phyloP scores from a whole-genome alignment of 1,140 invertebrate species.

The Melipona quadrifasciata region DNA sequence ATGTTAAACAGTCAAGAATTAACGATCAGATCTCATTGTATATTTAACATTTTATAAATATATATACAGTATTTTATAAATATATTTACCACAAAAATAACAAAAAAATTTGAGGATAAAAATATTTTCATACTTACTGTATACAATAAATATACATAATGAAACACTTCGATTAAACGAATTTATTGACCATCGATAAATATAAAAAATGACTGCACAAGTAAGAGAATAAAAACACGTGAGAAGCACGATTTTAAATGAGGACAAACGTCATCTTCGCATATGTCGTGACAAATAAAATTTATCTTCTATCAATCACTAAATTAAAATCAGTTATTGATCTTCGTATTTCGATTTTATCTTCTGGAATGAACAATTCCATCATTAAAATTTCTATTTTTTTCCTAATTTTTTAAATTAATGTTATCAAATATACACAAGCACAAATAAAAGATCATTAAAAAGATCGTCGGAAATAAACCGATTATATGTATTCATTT shows the following conservation, averaged over 20 bases:
- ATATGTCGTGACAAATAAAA: slow-evolving; percentile 25
- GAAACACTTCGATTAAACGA: background rate
- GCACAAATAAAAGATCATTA: too few relatives aligned
- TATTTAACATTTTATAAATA: too few relatives aligned
- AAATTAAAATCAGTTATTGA: slow-evolving; percentile 6
- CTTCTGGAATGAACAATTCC: background rate
- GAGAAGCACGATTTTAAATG: slow-evolving; percentile 22
- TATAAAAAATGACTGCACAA: background rate
- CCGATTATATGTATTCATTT: too few relatives aligned
- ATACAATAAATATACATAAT: too few relatives aligned
- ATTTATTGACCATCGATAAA: background rate
- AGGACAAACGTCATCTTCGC: slow-evolving; percentile 11
- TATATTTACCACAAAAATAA: too few relatives aligned
- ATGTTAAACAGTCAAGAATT: too few relatives aligned
- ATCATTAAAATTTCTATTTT: background rate
- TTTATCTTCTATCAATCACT: slow-evolving; percentile 31
- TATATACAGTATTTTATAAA: too few relatives aligned
- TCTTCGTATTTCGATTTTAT: background rate
- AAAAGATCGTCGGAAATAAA: too few relatives aligned
- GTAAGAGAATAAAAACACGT: slow-evolving; percentile 4
- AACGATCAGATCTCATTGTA: too few relatives aligned
- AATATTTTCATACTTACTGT: background rate
- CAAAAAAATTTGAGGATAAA: too few relatives aligned
- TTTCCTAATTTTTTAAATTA: background rate
- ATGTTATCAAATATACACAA: too few relatives aligned